phyloP scores from a whole-genome alignment of 2,888 invertebrate genomes.

The Pheosia tremula region DNA sequence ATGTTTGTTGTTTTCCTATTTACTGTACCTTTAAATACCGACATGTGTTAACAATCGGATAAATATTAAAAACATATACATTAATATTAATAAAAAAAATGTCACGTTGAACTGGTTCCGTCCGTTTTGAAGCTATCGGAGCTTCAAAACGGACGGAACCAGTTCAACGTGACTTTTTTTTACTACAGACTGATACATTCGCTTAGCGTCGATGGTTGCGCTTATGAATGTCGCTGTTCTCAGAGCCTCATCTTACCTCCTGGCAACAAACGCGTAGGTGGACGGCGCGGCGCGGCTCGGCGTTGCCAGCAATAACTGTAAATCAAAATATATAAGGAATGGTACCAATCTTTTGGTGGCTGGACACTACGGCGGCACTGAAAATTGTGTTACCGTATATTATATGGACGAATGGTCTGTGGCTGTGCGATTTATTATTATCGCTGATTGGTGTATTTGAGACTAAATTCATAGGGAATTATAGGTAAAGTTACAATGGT shows the following conservation, averaged over 20 bases:
- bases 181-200: too few species aligned
- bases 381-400: slow-evolving; percentile 13
- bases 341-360: slow-evolving; percentile 14
- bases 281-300: background rate
- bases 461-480: background rate
- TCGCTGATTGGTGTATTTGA: background rate
- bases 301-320: slow-evolving; percentile 21
- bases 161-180: too few species aligned
- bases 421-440: slow-evolving; percentile 5
- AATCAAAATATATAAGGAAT: slow-evolving; percentile 29
- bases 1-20: too few species aligned
- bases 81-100: too few species aligned
- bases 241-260: background rate
- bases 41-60: too few species aligned
- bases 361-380: slow-evolving; percentile 6
- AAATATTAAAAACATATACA: too few species aligned
- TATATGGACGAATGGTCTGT: background rate
- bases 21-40: too few species aligned
- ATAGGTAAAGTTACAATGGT: too few species aligned
- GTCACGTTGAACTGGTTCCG: too few species aligned
- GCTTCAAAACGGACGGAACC: too few species aligned
- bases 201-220: too few species aligned
- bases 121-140: too few species aligned
- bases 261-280: slow-evolving; percentile 5
- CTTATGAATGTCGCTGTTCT: background rate